Evolutionary conservation across 2,797 vertebrate species (phyloP).

Genomic region (Micropoecilia bifurca): DNA sequence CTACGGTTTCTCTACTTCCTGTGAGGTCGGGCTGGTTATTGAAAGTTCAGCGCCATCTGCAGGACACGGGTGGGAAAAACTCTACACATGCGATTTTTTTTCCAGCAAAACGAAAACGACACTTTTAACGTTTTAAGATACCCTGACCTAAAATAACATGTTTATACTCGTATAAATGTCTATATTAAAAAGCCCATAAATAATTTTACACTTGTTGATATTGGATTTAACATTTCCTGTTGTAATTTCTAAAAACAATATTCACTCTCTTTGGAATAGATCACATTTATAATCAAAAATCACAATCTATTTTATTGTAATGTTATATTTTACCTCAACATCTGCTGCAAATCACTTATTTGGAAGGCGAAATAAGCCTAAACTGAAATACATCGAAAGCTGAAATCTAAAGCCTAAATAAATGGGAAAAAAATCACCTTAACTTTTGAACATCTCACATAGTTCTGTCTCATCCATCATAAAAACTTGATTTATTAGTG

Average conservation of each 20-base stretch:
- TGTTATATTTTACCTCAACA: background rate
- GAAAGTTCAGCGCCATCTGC: constrained; percentile 69
- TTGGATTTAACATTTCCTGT: background rate
- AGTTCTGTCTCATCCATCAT: background rate
- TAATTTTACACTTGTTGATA: background rate
- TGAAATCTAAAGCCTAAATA: background rate
- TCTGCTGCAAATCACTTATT: background rate
- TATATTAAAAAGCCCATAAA: background rate
- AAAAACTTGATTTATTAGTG: background rate
- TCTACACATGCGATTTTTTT: fast-evolving
- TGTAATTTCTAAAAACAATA: background rate
- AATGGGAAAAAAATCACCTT: background rate
- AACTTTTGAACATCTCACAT: background rate
- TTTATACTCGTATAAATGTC: background rate
- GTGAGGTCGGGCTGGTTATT: constrained; percentile 39
- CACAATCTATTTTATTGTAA: background rate
- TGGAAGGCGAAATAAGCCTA: background rate
- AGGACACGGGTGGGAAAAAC: constrained; percentile 39
- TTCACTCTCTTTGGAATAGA: background rate
- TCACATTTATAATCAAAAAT: background rate
- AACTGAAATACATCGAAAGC: too few relatives aligned
- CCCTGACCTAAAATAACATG: background rate
- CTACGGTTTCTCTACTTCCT: constrained; percentile 67
- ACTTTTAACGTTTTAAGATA: background rate
- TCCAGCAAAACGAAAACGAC: background rate